These are phyloP conservation scores for Oxystoma pomonae DNA, from an alignment of 2,888 invertebrate species.

Conservation along the genomic window DNA sequence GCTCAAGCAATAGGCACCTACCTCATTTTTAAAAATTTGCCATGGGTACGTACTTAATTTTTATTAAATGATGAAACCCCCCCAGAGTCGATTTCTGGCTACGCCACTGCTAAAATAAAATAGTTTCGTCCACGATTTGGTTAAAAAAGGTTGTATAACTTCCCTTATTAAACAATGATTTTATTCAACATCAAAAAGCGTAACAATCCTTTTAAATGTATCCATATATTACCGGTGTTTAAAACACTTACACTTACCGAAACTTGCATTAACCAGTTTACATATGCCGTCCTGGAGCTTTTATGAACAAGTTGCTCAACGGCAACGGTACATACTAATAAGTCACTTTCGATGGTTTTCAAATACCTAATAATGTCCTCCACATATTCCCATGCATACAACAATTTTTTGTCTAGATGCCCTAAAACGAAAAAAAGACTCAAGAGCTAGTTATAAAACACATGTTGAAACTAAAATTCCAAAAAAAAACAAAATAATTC, in stretches of 20 bases:
- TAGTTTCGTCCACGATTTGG: too few relatives aligned
- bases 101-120: too few relatives aligned
- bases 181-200: constrained; percentile 7
- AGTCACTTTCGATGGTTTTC: not conserved
- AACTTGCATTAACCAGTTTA: constrained; percentile 14
- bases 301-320: constrained; percentile 9
- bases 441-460: too few relatives aligned
- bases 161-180: not conserved
- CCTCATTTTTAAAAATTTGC: too few relatives aligned
- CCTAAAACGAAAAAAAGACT: too few relatives aligned
- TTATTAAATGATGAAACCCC: too few relatives aligned
- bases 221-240: too few relatives aligned
- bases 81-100: too few relatives aligned
- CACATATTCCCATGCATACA: constrained; percentile 3
- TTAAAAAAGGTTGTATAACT: not conserved
- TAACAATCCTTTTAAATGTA: not conserved
- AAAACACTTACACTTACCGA: constrained; percentile 13
- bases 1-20: too few relatives aligned
- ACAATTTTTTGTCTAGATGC: not conserved
- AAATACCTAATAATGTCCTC: constrained; percentile 12
- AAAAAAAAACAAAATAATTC: too few relatives aligned
- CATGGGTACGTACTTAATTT: too few relatives aligned
- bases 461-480: too few relatives aligned
- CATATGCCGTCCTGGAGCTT: constrained; percentile 3
- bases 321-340: constrained; percentile 1